Conservation (phyloP, 2,888 invertebrate species). For the Boloria selene region DNA sequence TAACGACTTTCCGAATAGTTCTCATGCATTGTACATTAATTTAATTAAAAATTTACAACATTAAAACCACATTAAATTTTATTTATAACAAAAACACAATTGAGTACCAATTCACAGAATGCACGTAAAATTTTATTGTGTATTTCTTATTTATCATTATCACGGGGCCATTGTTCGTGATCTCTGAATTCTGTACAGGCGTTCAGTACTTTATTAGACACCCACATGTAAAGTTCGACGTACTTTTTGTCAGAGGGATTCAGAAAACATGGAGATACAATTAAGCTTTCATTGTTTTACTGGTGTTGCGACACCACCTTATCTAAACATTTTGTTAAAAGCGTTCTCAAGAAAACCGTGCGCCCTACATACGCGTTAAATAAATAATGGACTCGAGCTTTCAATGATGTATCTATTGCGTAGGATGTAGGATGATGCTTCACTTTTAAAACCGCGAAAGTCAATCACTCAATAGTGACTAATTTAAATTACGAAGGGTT, state of each 20-base stretch:
- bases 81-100: constrained; percentile 32
- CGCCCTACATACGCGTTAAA: constrained; percentile 55
- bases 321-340: constrained; percentile 63
- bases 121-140: constrained; percentile 41
- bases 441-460: constrained; percentile 69
- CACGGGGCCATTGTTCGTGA: constrained; percentile 50
- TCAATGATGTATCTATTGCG: constrained; percentile 28
- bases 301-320: constrained; percentile 68
- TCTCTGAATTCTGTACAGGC: constrained; percentile 45
- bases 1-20: too few relatives aligned
- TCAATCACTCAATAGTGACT: constrained; percentile 62
- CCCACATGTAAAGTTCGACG: constrained; percentile 58
- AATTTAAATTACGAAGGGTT: constrained; percentile 77
- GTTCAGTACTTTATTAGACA: constrained; percentile 42
- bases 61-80: constrained; percentile 29
- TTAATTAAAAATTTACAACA: constrained; percentile 33
- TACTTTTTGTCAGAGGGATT: constrained; percentile 55
- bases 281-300: constrained; percentile 76
- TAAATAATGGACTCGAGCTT: constrained; percentile 45
- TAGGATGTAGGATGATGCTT: constrained; percentile 45
- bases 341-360: constrained; percentile 53
- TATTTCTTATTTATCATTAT: constrained; percentile 47
- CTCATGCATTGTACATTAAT: constrained; percentile 8
- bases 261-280: constrained; percentile 64
- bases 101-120: constrained; percentile 35